Conservation (phyloP, 1,140 invertebrate species). For the Nomia melanderi region DNA sequence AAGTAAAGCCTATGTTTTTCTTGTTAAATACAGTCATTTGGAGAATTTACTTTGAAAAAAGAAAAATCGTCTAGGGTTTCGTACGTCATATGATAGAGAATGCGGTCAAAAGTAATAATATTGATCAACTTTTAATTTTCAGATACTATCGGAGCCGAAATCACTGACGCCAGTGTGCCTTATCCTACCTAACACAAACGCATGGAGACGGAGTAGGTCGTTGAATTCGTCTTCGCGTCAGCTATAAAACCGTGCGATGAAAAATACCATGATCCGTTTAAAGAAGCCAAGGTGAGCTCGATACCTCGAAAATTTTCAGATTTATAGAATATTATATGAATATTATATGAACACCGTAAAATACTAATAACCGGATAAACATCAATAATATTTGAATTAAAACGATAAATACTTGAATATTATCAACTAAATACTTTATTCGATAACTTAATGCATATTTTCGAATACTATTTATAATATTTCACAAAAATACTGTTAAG, state of each 20-base stretch:
- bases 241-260: constrained; percentile 6
- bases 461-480: no score
- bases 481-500: no score
- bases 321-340: not conserved
- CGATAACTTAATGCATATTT: no score
- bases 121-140: constrained; percentile 4
- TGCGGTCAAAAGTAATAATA: constrained; percentile 4
- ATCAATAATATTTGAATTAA: no score
- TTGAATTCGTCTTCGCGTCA: constrained; percentile 5
- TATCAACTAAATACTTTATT: no score
- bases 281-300: not conserved
- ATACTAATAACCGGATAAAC: no score
- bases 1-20: not conserved
- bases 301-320: not conserved
- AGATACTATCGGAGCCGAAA: constrained; percentile 5
- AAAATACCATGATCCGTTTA: constrained; percentile 6
- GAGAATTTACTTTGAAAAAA: not conserved
- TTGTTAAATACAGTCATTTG: not conserved
- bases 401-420: no score
- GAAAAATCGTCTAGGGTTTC: not conserved
- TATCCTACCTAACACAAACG: not conserved
- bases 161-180: constrained; percentile 1
- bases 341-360: no score
- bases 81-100: constrained; percentile 4
- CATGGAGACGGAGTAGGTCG: constrained; percentile 2